Conservation (phyloP, 2,113 vertebrate genomes). For the Bambusicola thoracicus region DNA sequence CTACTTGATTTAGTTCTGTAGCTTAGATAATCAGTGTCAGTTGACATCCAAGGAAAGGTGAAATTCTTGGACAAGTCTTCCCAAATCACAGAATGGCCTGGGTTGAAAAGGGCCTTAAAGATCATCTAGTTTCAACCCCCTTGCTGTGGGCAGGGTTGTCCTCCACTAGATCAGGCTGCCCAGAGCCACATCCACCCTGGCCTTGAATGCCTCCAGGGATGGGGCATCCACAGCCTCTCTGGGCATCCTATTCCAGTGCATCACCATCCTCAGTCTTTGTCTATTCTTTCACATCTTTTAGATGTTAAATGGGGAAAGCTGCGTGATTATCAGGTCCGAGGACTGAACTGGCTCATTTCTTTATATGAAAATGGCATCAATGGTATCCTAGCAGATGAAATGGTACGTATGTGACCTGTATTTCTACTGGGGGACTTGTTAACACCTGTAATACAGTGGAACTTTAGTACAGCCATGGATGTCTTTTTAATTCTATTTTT, state of each 20-base stretch:
- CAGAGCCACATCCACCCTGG: too few relatives aligned
- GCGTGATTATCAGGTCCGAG: conserved; percentile 96
- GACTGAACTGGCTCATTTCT: conserved; percentile 98
- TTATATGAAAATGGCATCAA: conserved; percentile 99
- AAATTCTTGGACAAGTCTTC: not conserved
- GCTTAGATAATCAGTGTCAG: not conserved
- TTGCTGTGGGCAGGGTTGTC: too few relatives aligned
- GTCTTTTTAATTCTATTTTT: not conserved
- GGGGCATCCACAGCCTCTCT: too few relatives aligned
- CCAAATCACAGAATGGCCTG: too few relatives aligned
- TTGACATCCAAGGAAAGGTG: not conserved
- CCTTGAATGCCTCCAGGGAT: too few relatives aligned
- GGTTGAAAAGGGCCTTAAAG: too few relatives aligned
- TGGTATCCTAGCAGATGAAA: conserved; percentile 98
- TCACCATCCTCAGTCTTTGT: not conserved
- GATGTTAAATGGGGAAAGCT: conserved; percentile 95
- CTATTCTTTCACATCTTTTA: conserved; percentile 50
- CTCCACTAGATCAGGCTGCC: too few relatives aligned
- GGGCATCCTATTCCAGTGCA: too few relatives aligned
- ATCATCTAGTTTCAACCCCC: too few relatives aligned
- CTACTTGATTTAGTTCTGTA: not conserved
- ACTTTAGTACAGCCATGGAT: not conserved
- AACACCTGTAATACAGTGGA: not conserved
- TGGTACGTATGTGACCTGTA: conserved; percentile 79
- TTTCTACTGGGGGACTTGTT: not conserved